These are phyloP conservation scores for Tethea ocularis DNA, from an alignment of 2,888 invertebrate species.

Conservation along the genomic window DNA sequence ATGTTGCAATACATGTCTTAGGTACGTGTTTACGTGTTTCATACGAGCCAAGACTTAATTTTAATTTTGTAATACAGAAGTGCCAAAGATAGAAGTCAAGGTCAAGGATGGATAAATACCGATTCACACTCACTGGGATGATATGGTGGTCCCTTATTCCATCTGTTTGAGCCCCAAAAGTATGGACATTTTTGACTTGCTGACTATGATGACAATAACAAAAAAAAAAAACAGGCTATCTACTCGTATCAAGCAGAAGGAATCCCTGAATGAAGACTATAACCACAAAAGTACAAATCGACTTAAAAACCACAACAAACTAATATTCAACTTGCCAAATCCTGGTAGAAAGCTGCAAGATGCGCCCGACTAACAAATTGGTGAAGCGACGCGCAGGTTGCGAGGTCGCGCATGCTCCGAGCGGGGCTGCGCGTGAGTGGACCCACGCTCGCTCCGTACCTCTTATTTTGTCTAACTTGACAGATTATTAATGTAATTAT, in stretches of 20 bases:
- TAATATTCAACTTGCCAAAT: slow-evolving; percentile 29
- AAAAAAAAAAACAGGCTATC: too few species aligned
- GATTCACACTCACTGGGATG: too few species aligned
- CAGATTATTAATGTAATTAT: slow-evolving; percentile 6
- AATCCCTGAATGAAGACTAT: neutral
- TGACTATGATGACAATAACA: too few species aligned
- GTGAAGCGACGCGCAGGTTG: slow-evolving; percentile 51
- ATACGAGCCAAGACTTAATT: too few species aligned
- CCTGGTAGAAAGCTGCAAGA: slow-evolving; percentile 52
- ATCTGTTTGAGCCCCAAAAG: too few species aligned
- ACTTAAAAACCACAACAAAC: slow-evolving; percentile 2
- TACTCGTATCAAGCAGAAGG: neutral
- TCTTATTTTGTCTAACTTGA: slow-evolving; percentile 35
- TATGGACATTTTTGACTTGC: too few species aligned
- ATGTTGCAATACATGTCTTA: too few species aligned
- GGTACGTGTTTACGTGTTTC: too few species aligned
- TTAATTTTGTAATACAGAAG: too few species aligned
- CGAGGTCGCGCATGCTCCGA: slow-evolving; percentile 55
- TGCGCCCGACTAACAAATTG: slow-evolving; percentile 61
- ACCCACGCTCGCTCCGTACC: slow-evolving; percentile 46
- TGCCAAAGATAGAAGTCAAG: too few species aligned
- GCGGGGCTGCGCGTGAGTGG: slow-evolving; percentile 53
- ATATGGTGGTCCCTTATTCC: too few species aligned
- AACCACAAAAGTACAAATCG: neutral
- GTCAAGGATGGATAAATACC: too few species aligned